Evolutionary conservation across 2,113 vertebrate species (phyloP).

Genomic region (Hymenochirus boettgeri): DNA sequence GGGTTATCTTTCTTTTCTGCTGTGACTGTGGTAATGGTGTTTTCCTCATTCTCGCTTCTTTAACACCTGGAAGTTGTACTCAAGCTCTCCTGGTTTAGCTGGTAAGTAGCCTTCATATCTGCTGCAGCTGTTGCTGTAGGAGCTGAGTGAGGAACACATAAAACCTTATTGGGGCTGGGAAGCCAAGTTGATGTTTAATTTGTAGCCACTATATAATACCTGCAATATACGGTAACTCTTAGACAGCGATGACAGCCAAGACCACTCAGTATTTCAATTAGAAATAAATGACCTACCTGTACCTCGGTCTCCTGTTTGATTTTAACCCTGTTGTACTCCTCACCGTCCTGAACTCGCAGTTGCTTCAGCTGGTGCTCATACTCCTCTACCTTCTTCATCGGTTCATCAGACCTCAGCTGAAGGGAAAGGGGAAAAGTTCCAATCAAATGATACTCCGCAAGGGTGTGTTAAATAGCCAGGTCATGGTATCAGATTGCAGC

Average conservation of each 20-base stretch:
- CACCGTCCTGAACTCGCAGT: slow-evolving; percentile 55
- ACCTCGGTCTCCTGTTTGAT: slow-evolving; percentile 61
- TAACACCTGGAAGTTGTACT: slow-evolving; percentile 69
- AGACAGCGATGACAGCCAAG: too few relatives aligned
- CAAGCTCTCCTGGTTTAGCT: slow-evolving; percentile 72
- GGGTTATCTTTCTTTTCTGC: slow-evolving; percentile 64
- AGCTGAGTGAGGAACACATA: too few relatives aligned
- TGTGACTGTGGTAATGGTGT: slow-evolving; percentile 55
- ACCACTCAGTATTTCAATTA: too few relatives aligned
- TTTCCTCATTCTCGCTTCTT: slow-evolving; percentile 61
- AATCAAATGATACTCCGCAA: too few relatives aligned
- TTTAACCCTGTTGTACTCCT: slow-evolving; percentile 61
- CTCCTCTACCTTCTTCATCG: slow-evolving; percentile 64
- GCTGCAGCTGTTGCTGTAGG: slow-evolving; percentile 64
- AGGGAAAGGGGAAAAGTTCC: too few relatives aligned
- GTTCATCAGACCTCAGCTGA: slow-evolving; percentile 62
- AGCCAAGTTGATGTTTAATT: too few relatives aligned
- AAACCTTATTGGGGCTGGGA: too few relatives aligned
- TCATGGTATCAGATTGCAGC: too few relatives aligned
- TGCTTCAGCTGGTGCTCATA: slow-evolving; percentile 59
- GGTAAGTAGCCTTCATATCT: slow-evolving; percentile 56
- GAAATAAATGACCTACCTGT: slow-evolving; percentile 59
- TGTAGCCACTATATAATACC: too few relatives aligned
- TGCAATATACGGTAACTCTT: too few relatives aligned
- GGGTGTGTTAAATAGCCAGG: too few relatives aligned